phyloP scores from a whole-genome alignment of 1,140 invertebrate species.

The Orchestia grillus region DNA sequence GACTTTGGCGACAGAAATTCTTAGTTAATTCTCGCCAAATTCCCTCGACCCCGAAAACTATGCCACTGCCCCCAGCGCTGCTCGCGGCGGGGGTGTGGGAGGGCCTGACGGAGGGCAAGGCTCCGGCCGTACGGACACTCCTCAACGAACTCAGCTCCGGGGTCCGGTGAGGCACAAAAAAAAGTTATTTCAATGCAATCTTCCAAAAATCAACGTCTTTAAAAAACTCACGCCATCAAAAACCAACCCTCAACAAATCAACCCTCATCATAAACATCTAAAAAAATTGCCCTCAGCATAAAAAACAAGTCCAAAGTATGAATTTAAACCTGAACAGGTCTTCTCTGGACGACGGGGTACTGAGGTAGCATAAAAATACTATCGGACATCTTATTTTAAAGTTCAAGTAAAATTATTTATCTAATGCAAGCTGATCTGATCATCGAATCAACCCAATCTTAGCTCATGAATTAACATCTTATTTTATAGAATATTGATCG shows the following conservation, averaged over 20 bases:
- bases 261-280: too few relatives aligned
- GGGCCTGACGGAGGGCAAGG: conserved; percentile 4
- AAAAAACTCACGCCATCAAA: too few relatives aligned
- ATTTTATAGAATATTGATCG: neutral
- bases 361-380: too few relatives aligned
- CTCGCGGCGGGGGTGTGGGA: conserved; percentile 12
- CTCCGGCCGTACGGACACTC: neutral
- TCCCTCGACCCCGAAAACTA: too few relatives aligned
- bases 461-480: neutral
- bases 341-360: too few relatives aligned
- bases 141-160: conserved; percentile 28
- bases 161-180: neutral
- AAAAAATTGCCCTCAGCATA: neutral
- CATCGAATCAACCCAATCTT: neutral
- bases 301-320: too few relatives aligned
- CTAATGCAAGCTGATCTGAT: neutral
- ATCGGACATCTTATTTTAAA: neutral
- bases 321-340: too few relatives aligned
- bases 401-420: neutral
- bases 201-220: too few relatives aligned
- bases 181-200: neutral
- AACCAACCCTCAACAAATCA: too few relatives aligned
- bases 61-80: neutral
- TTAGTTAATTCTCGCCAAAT: too few relatives aligned
- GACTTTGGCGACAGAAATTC: too few relatives aligned